Evolutionary conservation across 1,140 invertebrate genomes (phyloP).

Genomic region (Drosophila nebulosa): DNA sequence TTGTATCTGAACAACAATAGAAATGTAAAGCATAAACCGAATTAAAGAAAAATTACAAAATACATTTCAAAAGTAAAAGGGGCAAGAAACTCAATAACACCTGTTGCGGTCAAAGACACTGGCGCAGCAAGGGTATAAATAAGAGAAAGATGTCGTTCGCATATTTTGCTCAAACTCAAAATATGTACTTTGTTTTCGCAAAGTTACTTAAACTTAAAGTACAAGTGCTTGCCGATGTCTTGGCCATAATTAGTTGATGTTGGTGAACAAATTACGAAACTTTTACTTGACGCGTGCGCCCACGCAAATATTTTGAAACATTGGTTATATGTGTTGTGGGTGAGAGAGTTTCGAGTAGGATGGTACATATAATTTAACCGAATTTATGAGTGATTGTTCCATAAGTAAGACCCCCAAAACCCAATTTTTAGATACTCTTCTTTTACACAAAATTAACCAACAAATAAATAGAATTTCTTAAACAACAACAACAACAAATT

Average conservation of each 20-base stretch:
- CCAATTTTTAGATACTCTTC: background rate
- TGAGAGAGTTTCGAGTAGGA: background rate
- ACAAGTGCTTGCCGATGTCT: background rate
- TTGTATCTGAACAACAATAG: background rate
- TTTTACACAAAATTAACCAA: background rate
- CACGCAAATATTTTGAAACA: conserved; percentile 13
- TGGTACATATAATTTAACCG: conserved; percentile 49
- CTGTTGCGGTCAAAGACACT: conserved; percentile 5
- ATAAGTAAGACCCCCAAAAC: conserved; percentile 10
- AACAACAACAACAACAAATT: too few species aligned
- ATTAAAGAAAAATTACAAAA: conserved; percentile 20
- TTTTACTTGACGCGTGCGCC: conserved; percentile 37
- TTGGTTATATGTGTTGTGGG: background rate
- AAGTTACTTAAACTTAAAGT: background rate
- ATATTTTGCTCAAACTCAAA: too few species aligned
- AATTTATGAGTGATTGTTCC: conserved; percentile 54
- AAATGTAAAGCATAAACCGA: background rate
- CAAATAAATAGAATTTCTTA: too few species aligned
- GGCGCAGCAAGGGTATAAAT: background rate
- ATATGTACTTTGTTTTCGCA: too few species aligned
- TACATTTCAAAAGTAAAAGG: conserved; percentile 7
- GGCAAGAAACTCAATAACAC: conserved; percentile 43
- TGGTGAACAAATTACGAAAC: conserved; percentile 30
- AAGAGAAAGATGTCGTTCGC: background rate
- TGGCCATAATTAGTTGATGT: background rate